These are phyloP conservation scores for Polydrusus pterygomalis DNA, from an alignment of 2,888 invertebrate genomes.

Conservation along the genomic window DNA sequence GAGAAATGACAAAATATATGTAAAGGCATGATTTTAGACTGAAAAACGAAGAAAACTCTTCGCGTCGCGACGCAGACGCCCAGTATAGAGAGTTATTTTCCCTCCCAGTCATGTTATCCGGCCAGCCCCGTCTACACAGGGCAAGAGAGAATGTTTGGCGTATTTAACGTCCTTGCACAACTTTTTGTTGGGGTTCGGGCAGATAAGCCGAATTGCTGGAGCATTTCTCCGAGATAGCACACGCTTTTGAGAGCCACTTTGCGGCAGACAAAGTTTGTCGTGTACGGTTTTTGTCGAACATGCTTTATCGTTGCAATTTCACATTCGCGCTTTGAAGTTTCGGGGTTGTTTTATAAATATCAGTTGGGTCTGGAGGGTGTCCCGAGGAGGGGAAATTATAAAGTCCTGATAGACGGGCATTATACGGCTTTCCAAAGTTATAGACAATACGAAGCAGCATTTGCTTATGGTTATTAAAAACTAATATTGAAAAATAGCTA, in stretches of 20 bases:
- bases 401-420: too few relatives aligned
- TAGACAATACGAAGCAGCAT: background rate
- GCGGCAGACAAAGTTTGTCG: slow-evolving; percentile 10
- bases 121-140: background rate
- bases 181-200: slow-evolving; percentile 21
- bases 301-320: slow-evolving; percentile 19
- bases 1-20: too few relatives aligned
- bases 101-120: background rate
- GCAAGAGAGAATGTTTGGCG: slow-evolving; percentile 3
- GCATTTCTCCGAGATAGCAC: slow-evolving; percentile 13
- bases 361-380: background rate
- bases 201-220: slow-evolving; percentile 31
- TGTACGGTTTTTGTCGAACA: background rate
- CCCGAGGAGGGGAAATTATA: background rate
- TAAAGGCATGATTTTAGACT: too few relatives aligned
- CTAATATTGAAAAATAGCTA: too few relatives aligned
- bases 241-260: slow-evolving; percentile 26
- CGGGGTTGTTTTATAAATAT: slow-evolving; percentile 5
- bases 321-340: slow-evolving; percentile 12
- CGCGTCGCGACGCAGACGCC: background rate
- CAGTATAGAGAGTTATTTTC: background rate
- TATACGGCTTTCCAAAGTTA: background rate
- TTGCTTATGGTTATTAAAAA: too few relatives aligned
- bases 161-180: slow-evolving; percentile 4
- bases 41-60: too few relatives aligned